phyloP scores from a whole-genome alignment of 2,113 vertebrate genomes.

The Percina caprodes region DNA sequence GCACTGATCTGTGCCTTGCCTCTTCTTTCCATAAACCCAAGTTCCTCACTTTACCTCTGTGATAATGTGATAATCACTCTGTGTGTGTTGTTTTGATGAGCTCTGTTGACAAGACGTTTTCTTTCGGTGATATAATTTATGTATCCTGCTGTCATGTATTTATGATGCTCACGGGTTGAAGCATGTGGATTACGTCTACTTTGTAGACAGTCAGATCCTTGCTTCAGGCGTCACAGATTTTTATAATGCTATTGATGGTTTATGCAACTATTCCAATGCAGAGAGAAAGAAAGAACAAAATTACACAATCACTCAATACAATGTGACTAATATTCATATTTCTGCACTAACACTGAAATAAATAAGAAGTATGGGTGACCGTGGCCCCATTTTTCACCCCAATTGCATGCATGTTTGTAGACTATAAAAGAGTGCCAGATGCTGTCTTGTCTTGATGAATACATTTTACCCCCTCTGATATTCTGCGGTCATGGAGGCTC shows the following conservation, averaged over 20 bases:
- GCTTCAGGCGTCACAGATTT: background rate
- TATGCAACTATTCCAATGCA: background rate
- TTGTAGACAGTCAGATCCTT: slow-evolving; percentile 20
- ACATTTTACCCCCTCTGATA: background rate
- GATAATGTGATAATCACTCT: background rate
- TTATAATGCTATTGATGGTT: background rate
- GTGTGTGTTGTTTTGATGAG: background rate
- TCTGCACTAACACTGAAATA: background rate
- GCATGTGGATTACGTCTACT: slow-evolving; percentile 26
- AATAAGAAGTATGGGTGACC: background rate
- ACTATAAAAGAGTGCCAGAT: background rate
- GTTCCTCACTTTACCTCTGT: no score
- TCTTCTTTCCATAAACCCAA: no score
- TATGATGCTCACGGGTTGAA: slow-evolving; percentile 10
- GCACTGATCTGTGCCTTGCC: no score
- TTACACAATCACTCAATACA: background rate
- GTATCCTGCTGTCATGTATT: slow-evolving; percentile 40
- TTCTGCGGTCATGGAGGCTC: background rate
- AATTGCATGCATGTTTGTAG: background rate
- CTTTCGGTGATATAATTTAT: slow-evolving; percentile 22
- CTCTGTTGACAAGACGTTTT: slow-evolving; percentile 1
- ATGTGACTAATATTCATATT: background rate
- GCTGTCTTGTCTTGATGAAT: background rate
- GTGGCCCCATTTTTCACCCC: no score
- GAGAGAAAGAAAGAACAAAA: background rate